phyloP scores from a whole-genome alignment of 1,140 invertebrate genomes.

The Nilaparvata lugens region DNA sequence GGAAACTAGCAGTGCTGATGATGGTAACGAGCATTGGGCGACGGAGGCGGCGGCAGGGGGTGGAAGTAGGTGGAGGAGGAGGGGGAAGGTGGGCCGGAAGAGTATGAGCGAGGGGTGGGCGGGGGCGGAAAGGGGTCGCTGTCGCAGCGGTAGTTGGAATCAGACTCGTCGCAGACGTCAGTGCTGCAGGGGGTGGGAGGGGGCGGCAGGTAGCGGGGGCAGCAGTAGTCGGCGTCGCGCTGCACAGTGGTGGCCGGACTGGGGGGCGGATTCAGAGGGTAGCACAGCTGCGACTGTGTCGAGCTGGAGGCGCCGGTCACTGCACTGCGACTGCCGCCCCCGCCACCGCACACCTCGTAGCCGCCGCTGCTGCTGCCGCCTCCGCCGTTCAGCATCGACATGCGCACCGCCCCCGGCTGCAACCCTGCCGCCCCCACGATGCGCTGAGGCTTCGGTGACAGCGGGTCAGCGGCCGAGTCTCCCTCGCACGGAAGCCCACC shows the following conservation, averaged over 20 bases:
- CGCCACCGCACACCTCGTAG: constrained; percentile 49
- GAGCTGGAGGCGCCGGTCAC: constrained; percentile 73
- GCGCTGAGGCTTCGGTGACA: constrained; percentile 41
- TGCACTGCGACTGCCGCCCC: constrained; percentile 54
- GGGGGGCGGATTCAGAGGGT: constrained; percentile 83
- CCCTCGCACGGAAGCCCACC: constrained; percentile 31
- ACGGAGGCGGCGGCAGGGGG: constrained; percentile 60
- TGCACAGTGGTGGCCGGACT: constrained; percentile 73
- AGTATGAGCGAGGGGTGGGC: constrained; percentile 71
- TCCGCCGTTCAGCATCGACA: constrained; percentile 51
- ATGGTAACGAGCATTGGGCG: constrained; percentile 35
- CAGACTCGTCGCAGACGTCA: constrained; percentile 84
- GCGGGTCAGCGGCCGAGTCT: constrained; percentile 49
- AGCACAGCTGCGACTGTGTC: constrained; percentile 38
- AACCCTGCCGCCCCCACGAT: constrained; percentile 1
- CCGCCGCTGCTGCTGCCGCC: constrained; percentile 58
- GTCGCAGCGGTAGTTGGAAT: constrained; percentile 57
- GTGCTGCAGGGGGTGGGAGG: constrained; percentile 91
- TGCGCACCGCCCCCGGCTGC: constrained; percentile 35
- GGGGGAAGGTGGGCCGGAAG: constrained; percentile 66
- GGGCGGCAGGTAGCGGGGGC: constrained; percentile 75
- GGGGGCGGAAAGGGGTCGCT: constrained; percentile 71
- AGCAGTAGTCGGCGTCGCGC: constrained; percentile 36
- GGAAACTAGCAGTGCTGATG: constrained; percentile 1
- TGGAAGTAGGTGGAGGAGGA: constrained; percentile 67